Evolutionary conservation across 2,113 vertebrate species (phyloP).

Genomic region (Cisticola juncidis): DNA sequence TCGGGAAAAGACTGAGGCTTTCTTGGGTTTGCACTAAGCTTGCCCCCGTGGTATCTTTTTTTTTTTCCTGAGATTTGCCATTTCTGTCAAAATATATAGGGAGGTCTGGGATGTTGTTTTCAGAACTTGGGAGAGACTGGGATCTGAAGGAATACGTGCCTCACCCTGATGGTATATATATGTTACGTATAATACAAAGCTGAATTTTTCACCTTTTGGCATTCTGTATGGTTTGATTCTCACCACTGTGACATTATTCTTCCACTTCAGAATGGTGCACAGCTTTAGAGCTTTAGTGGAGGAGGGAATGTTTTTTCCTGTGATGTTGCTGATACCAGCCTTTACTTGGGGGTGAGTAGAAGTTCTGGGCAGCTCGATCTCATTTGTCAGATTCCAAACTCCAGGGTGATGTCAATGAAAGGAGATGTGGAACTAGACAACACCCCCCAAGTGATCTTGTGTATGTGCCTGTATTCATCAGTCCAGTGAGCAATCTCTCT

Average conservation of each 20-base stretch:
- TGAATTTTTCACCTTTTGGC: not conserved
- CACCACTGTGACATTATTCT: not conserved
- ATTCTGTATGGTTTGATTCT: not conserved
- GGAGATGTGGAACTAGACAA: not conserved
- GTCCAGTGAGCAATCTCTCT: not conserved
- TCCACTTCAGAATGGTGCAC: not conserved
- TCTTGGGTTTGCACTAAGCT: not conserved
- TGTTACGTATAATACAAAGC: not conserved
- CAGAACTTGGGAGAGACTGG: not conserved
- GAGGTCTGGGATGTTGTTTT: not conserved
- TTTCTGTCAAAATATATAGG: not conserved
- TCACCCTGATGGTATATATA: not conserved
- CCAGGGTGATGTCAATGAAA: not conserved
- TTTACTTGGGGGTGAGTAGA: not conserved
- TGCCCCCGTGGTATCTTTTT: not conserved
- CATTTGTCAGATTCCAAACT: not conserved
- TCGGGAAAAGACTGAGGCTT: not conserved
- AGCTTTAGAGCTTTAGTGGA: not conserved
- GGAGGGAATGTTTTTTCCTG: not conserved
- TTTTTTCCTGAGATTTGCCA: not conserved
- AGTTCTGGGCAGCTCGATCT: not conserved
- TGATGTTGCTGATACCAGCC: not conserved
- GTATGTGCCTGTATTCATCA: not conserved
- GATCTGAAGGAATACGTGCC: not conserved
- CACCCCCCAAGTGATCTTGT: not conserved